Evolutionary conservation across 2,113 vertebrate species (phyloP).

Genomic region (Blennius ocellaris): DNA sequence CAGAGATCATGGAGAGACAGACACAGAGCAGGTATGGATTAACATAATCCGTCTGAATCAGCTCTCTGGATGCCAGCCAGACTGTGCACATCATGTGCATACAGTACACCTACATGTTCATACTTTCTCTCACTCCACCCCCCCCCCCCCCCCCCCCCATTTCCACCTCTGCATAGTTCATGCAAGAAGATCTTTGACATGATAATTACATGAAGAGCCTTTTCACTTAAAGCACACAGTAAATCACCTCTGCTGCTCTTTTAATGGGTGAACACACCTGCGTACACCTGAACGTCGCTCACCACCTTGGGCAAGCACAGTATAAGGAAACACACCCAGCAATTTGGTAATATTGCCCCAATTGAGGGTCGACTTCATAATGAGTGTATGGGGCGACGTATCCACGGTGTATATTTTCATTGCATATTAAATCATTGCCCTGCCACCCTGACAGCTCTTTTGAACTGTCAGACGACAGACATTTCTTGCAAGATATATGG

Average conservation of each 20-base stretch:
- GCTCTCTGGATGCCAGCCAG: conserved; percentile 68
- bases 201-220: conserved; percentile 64
- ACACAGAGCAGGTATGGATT: conserved; percentile 71
- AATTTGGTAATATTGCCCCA: conserved; percentile 69
- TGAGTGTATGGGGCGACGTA: conserved; percentile 37
- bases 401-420: conserved; percentile 58
- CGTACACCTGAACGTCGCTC: conserved; percentile 43
- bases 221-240: conserved; percentile 35
- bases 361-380: conserved; percentile 52
- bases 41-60: conserved; percentile 75
- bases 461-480: conserved; percentile 74
- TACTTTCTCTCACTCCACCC: conserved; percentile 12
- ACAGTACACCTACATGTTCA: conserved; percentile 19
- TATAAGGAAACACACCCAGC: conserved; percentile 47
- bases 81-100: conserved; percentile 26
- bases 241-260: conserved; percentile 57
- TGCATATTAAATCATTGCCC: conserved; percentile 71
- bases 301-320: conserved; percentile 51
- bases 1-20: conserved; percentile 62
- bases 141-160: background rate
- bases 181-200: conserved; percentile 55
- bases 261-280: conserved; percentile 63
- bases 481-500: conserved; percentile 70
- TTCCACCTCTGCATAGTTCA: conserved; percentile 15
- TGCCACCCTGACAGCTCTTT: conserved; percentile 56